phyloP scores from a whole-genome alignment of 2,113 vertebrate genomes.

The Diphyllodes magnificus region DNA sequence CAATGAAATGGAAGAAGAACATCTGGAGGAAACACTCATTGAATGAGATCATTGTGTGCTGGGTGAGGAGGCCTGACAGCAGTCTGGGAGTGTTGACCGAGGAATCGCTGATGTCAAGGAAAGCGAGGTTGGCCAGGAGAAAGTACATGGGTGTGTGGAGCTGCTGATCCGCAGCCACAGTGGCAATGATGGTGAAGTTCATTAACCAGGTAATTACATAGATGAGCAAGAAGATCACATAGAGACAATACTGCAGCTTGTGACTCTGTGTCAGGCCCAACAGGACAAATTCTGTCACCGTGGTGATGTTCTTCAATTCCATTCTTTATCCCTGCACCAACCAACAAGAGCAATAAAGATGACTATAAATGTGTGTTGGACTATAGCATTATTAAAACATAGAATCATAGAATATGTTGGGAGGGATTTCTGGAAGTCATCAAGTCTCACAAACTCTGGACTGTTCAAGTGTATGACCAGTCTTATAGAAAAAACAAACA shows the following conservation, averaged over 20 bases:
- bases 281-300: neutral
- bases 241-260: neutral
- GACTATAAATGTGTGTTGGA: neutral
- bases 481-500: neutral
- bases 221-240: neutral
- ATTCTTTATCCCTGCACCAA: neutral
- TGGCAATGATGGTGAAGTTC: neutral
- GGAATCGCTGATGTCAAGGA: neutral
- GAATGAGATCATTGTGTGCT: neutral
- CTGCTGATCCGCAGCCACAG: neutral
- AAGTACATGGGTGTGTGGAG: neutral
- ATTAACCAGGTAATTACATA: neutral
- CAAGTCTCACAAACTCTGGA: neutral
- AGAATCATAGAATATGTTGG: neutral
- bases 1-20: neutral
- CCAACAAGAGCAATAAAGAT: neutral
- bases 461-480: neutral
- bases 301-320: neutral
- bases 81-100: neutral
- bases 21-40: neutral
- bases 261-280: neutral
- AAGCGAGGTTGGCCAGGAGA: neutral
- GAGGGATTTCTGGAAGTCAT: neutral
- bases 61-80: neutral
- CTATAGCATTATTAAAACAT: neutral